Base-by-base conservation (phyloP, 1,140 invertebrate species). In the Caenorhabditis remanei region DNA sequence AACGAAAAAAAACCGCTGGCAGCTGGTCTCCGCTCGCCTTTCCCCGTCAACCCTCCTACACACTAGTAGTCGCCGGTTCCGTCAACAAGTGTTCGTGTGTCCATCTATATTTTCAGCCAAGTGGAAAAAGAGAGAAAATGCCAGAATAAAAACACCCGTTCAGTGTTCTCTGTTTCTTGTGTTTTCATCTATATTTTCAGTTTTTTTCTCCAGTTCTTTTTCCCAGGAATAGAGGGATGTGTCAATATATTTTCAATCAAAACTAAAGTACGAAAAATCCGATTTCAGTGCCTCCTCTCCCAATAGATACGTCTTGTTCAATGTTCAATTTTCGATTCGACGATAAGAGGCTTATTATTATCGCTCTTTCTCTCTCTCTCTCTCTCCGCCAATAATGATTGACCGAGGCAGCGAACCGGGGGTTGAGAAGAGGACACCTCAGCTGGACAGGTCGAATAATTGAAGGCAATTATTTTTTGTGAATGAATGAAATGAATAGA, bases 401-500 rank as follows among this genome's bases (percentile, higher is more conserved):
- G 71, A 79, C 71, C 40, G 46, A 79, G 7, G 14, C n/a, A 21
- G 71, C 40, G 46, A 48, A 79, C n/a, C 71, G 46, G n/a, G 21
- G 8, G 56, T n/a, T 32, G 32, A 32, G 32, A 32, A 32, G 32
- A 40, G 19, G 61, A 63, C 61, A 63, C 21, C 61, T 63, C 61
- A 40, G 6, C 4, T 46, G 71, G 71, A 79, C 46, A 79, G 46
- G 71, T 79, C 71, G 71, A 79, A 50, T 79, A 79, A 79, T 79
- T 79, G 71, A 41, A 43, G 21, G 71, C 71, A 79, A 79, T 79
- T 79, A 79, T 79, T 79, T 79, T 71, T 61, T 67, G 32, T 67
- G 19, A 43, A 32, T 79, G 46, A 50, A 50, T 50, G n/a, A 50
- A 50, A 46, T 11, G 43, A 79, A 79, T 79, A 46, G 40, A 79